phyloP scores from a whole-genome alignment of 2,888 invertebrate genomes.

The Gerosis bhagava region DNA sequence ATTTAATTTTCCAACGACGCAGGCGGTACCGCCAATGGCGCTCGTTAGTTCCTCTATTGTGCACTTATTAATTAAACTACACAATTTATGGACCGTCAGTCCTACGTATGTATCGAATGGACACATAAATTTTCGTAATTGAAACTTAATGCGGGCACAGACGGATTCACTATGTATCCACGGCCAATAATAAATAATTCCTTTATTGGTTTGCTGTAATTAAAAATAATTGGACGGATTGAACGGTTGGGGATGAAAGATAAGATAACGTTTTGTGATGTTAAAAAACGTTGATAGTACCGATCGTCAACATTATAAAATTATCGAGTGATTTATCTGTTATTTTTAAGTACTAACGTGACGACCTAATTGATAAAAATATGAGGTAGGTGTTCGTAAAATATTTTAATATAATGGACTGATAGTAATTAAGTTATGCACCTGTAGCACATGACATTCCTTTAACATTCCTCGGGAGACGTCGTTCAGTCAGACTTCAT shows the following conservation, averaged over 20 bases:
- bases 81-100: constrained; percentile 63
- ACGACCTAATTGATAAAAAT: constrained; percentile 12
- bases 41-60: constrained; percentile 68
- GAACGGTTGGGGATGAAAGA: constrained; percentile 17
- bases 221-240: constrained; percentile 30
- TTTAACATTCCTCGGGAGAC: constrained; percentile 33
- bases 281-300: background rate
- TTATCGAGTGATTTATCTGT: constrained; percentile 11
- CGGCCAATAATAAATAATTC: constrained; percentile 34
- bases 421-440: constrained; percentile 32
- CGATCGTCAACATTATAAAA: constrained; percentile 9
- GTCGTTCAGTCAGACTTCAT: constrained; percentile 39
- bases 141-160: constrained; percentile 72
- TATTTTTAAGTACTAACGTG: constrained; percentile 2
- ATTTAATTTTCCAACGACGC: constrained; percentile 69
- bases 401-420: too few relatives aligned
- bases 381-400: constrained; percentile 1
- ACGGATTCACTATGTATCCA: constrained; percentile 36
- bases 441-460: constrained; percentile 31
- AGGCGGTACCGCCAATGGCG: constrained; percentile 56
- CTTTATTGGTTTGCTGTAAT: constrained; percentile 35
- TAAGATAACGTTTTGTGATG: constrained; percentile 3
- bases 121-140: constrained; percentile 73
- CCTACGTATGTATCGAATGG: constrained; percentile 49
- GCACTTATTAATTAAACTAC: constrained; percentile 75